phyloP scores from a whole-genome alignment of 2,888 invertebrate species.

The Psylliodes chrysocephalus region DNA sequence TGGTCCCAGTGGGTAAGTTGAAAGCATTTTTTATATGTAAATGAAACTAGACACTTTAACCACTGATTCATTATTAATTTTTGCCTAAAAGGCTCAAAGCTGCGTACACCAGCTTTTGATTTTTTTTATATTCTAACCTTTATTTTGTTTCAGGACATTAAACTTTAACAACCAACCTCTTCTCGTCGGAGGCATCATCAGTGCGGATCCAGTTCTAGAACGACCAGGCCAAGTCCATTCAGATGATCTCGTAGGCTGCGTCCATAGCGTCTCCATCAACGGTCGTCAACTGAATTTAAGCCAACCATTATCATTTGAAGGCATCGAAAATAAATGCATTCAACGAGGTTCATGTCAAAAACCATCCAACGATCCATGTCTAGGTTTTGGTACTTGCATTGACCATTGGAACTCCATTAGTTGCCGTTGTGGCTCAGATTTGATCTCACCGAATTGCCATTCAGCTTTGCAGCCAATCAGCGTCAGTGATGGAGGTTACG shows the following conservation, averaged over 20 bases:
- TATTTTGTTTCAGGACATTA: slow-evolving; percentile 75
- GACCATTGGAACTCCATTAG: slow-evolving; percentile 85
- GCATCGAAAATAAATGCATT: slow-evolving; percentile 81
- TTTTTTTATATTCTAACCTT: slow-evolving; percentile 3
- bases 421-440: slow-evolving; percentile 75
- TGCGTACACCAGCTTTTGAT: too few species aligned
- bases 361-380: slow-evolving; percentile 68
- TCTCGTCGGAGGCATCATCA: slow-evolving; percentile 84
- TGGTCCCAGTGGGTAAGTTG: slow-evolving; percentile 86
- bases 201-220: slow-evolving; percentile 87
- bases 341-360: slow-evolving; percentile 74
- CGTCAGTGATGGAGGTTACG: slow-evolving; percentile 79
- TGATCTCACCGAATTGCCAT: slow-evolving; percentile 83
- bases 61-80: too few species aligned
- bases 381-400: slow-evolving; percentile 76
- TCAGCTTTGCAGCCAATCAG: slow-evolving; percentile 82
- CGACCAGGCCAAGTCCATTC: slow-evolving; percentile 90
- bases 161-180: slow-evolving; percentile 92
- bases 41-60: too few species aligned
- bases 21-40: too few species aligned
- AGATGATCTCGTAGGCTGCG: slow-evolving; percentile 93
- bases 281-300: slow-evolving; percentile 85
- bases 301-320: slow-evolving; percentile 77
- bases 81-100: too few species aligned
- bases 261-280: slow-evolving; percentile 90